phyloP scores from a whole-genome alignment of 1,140 invertebrate genomes.

The Drosophila pallidifrons region DNA sequence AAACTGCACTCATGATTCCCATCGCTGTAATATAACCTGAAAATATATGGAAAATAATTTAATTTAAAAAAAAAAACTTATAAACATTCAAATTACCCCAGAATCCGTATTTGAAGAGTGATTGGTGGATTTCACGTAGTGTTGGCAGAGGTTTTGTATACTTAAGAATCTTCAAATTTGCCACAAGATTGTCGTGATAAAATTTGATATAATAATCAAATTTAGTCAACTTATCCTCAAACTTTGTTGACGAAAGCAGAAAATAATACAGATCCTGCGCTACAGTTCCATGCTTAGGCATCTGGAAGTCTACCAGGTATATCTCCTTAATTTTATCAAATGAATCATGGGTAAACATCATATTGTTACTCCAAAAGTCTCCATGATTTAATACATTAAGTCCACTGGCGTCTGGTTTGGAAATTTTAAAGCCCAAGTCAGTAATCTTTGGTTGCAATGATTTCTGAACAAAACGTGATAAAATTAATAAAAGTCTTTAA shows the following conservation, averaged over 20 bases:
- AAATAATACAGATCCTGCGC: constrained; percentile 71
- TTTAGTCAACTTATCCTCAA: constrained; percentile 69
- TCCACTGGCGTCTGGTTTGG: constrained; percentile 75
- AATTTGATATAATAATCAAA: constrained; percentile 73
- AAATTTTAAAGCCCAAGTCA: constrained; percentile 44
- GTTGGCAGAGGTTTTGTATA: constrained; percentile 60
- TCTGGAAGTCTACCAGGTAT: constrained; percentile 67
- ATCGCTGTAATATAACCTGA: neutral
- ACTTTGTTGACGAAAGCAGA: constrained; percentile 63
- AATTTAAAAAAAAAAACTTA: neutral
- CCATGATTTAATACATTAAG: constrained; percentile 89
- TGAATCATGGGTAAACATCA: constrained; percentile 87
- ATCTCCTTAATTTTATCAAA: constrained; percentile 76
- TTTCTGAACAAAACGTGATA: neutral
- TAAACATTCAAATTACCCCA: constrained; percentile 52
- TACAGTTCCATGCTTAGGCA: constrained; percentile 62
- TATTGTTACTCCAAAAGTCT: constrained; percentile 86
- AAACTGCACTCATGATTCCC: too few relatives aligned
- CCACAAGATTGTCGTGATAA: constrained; percentile 66
- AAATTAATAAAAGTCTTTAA: neutral
- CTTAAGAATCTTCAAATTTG: constrained; percentile 65
- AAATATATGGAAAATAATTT: neutral
- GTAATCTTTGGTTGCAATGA: constrained; percentile 9
- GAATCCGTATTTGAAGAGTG: constrained; percentile 49
- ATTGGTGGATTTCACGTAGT: constrained; percentile 57